Base-by-base conservation (phyloP, 1,140 invertebrate species). In the Euborellia annulipes region DNA sequence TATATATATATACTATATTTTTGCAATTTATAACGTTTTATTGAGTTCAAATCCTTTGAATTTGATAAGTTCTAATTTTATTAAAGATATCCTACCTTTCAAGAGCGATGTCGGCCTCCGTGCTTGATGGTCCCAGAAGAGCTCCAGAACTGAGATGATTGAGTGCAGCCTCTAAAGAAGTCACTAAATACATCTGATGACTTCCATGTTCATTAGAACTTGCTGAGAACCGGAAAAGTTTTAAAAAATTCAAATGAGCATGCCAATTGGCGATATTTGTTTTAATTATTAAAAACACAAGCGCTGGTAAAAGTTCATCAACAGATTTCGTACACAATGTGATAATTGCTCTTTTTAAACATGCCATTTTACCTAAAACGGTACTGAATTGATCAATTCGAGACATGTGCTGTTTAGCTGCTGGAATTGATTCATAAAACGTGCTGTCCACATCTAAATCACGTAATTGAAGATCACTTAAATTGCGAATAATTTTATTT, bases 191-290 rank as follows among this genome's bases (percentile, higher is more conserved):
- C 45, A 72, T 72, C 50, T 71, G 72, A 62, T 86, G 81, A 64
- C 85, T 78, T 27, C 73, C 67, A 51, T 76, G 71, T 13, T 68
- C 62, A 36, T 59, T 59, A 0, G 68, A 62, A 19, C 60, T 61
- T 18, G 69, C 63, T 36, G 78, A 78, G 58, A 84, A 83, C 18
- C 75, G 66, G 58, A 87, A 91, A 49, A 84, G 69, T 49, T 78
- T 79, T 64, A 89, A 75, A 56, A 79, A 88, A 17, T 68, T 70
- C 11, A 89, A 62, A 56, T 89, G 84, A 9, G 80, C 79, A 43
- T 71, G 75, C 85, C 85, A 91, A 59, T 85, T 88, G 20, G 80
- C 75, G 44, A 88, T 65, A 44, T 77, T 76, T 38, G 78, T 78
- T 61, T 85, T 85, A 23, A 89, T 73, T 8, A 90, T 71, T 3